phyloP scores from a whole-genome alignment of 2,113 vertebrate genomes.

The Cyanoramphus novaezelandiae region DNA sequence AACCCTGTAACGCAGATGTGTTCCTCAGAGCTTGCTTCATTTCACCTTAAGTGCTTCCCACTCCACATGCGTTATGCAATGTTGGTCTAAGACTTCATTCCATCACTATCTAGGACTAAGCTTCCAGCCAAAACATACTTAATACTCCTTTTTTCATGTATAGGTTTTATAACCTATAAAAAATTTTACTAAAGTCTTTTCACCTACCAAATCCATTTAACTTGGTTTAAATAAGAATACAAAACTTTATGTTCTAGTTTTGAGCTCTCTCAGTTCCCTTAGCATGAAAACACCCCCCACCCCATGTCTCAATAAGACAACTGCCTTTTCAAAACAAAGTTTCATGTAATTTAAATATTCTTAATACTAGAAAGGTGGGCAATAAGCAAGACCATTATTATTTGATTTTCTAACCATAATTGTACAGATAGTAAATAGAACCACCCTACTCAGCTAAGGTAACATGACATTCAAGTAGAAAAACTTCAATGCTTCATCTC shows the following conservation, averaged over 20 bases:
- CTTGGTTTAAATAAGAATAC: not conserved
- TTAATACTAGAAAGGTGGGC: not conserved
- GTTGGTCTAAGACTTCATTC: not conserved
- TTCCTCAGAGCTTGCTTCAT: not conserved
- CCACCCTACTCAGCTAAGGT: not conserved
- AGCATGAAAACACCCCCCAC: not conserved
- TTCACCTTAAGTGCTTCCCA: not conserved
- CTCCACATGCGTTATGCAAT: not conserved
- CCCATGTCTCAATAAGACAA: not conserved
- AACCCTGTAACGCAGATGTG: not conserved
- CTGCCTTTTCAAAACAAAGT: not conserved
- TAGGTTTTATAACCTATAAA: not conserved
- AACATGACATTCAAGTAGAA: not conserved
- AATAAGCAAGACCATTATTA: not conserved
- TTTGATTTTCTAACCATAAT: not conserved
- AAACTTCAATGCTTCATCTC: not conserved
- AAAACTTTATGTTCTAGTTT: not conserved
- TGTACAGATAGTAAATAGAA: not conserved
- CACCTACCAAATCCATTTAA: not conserved
- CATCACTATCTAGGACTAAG: not conserved
- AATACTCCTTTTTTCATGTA: not conserved
- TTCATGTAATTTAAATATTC: not conserved
- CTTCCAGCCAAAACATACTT: not conserved
- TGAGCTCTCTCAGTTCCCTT: not conserved
- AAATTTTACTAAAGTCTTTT: not conserved